Conservation (phyloP, 2,113 vertebrate genomes). For the Theropithecus gelada region DNA sequence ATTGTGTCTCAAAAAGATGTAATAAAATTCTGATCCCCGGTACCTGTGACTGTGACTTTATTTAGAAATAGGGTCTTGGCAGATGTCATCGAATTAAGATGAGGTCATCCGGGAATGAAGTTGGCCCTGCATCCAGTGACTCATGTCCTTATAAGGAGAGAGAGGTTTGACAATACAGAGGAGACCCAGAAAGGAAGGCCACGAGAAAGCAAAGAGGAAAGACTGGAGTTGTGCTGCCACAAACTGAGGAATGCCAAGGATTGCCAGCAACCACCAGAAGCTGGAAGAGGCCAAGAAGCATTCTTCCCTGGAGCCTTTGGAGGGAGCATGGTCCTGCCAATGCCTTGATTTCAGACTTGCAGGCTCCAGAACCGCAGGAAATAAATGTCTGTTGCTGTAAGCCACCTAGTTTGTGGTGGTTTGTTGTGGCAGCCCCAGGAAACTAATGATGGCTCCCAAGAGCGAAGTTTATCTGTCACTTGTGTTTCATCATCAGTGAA, state of each 20-base stretch:
- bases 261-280: not conserved
- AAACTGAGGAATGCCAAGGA: not conserved
- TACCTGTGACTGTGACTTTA: not conserved
- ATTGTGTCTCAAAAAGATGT: not conserved
- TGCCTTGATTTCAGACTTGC: not conserved
- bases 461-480: constrained; percentile 20
- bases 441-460: not conserved
- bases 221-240: not conserved
- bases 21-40: not conserved
- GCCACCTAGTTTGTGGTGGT: not conserved
- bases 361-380: not conserved
- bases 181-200: not conserved
- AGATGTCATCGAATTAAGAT: not conserved
- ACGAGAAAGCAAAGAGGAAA: not conserved
- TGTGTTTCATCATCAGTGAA: constrained; percentile 8
- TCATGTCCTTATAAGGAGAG: not conserved
- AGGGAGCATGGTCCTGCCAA: not conserved
- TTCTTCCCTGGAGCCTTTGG: not conserved
- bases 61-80: not conserved
- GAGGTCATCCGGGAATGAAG: not conserved
- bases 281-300: not conserved
- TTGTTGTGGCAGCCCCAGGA: not conserved
- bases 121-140: not conserved
- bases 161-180: not conserved
- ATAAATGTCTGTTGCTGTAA: not conserved